phyloP scores from a whole-genome alignment of 2,888 invertebrate species.

The Andrena hattorfiana region DNA sequence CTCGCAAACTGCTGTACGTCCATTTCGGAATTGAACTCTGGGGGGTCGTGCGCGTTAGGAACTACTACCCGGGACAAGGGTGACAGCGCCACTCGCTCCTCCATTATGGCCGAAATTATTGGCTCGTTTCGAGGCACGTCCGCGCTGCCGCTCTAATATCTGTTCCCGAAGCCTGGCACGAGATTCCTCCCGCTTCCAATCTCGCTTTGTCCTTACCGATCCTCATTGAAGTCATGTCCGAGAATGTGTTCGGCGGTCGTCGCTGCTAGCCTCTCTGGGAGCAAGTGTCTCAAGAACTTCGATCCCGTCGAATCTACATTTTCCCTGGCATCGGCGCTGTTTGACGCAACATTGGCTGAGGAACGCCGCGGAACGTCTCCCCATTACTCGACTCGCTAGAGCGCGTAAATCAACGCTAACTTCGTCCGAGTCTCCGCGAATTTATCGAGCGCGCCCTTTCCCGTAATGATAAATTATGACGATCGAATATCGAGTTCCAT shows the following conservation, averaged over 20 bases:
- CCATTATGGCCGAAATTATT: slow-evolving; percentile 55
- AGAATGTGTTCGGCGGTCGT: not conserved
- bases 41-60: slow-evolving; percentile 64
- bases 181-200: slow-evolving; percentile 13
- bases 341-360: not conserved
- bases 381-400: slow-evolving; percentile 23
- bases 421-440: slow-evolving; percentile 48
- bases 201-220: not conserved
- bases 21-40: slow-evolving; percentile 73
- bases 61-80: slow-evolving; percentile 52
- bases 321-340: not conserved
- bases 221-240: not conserved
- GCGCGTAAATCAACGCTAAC: slow-evolving; percentile 64
- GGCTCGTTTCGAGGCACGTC: slow-evolving; percentile 40
- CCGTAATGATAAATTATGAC: slow-evolving; percentile 71
- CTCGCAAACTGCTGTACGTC: slow-evolving; percentile 41
- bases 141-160: slow-evolving; percentile 16
- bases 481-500: slow-evolving; percentile 63
- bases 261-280: too few species aligned
- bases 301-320: not conserved
- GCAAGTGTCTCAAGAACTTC: too few species aligned
- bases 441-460: slow-evolving; percentile 61
- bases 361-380: not conserved
- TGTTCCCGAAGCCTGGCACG: slow-evolving; percentile 15
- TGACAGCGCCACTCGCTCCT: slow-evolving; percentile 65